Base-by-base conservation (phyloP, 2,888 invertebrate species). In the Andrena praecox region DNA sequence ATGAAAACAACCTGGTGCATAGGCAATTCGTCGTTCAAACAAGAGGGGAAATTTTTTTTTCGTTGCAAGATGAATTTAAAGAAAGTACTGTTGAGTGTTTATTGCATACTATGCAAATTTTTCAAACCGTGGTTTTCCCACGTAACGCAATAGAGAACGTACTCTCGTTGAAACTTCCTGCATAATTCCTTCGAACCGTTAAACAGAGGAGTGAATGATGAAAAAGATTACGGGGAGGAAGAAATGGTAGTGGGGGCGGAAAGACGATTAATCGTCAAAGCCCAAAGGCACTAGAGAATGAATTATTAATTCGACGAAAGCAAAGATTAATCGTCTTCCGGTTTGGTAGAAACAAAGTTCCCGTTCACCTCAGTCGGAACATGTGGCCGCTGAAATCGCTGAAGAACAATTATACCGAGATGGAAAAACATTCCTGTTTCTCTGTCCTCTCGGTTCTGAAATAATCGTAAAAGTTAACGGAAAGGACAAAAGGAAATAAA, bases 291-390 rank as follows among this genome's bases (percentile, higher is more conserved):
- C 12, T 16, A 20, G 20, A 27, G 27, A n/a, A 78, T 78, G 78
- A 78, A 78, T 78, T 78, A 78, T 76, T 78, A 78, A 78, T 78
- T 78, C 77, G 42, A 54, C 54, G 27, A 27, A 59, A 48, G 63
- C 78, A 48, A 76, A 63, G 68, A 78, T 78, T 62, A 78, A 76
- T 68, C 77, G 62, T n/a, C 33, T 75, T 78, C 62, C 76, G 29
- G 8, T 31, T 42, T 29, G 5, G 42, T 12, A 16, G 60, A 42
- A 42, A 52, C 29, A 35, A 62, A 75, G 67, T 52, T 78, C 54
- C 62, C 75, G 59, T 75, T 31, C 12, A 35, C 52, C 16, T 50
- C 75, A 1, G 24, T 31, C n/a, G 52, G n/a, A 54, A 52, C 33
- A 16, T 10, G n/a, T 20, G n/a, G 50, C 27, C 48, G 29, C 16